Base-by-base conservation (phyloP, 2,888 invertebrate species). In the Xestobium rufovillosum region DNA sequence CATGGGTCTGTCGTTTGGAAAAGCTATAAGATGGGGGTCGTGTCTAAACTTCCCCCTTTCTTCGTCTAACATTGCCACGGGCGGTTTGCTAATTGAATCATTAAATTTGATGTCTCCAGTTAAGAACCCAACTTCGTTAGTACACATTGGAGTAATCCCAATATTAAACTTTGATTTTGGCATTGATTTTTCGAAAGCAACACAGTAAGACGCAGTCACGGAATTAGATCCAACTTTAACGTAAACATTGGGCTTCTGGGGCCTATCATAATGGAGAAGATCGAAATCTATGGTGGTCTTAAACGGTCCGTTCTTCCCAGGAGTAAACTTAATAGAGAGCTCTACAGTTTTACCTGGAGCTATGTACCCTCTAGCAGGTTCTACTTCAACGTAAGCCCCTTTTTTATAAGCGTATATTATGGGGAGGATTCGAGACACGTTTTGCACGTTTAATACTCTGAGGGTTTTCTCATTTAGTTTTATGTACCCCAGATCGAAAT, bases 1-100 rank as follows among this genome's bases (percentile, higher is more conserved):
- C 25, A 43, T 43, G 0, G 57, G 54, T 36, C 51, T 50, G 37
- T 66, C 65, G 39, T 66, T 66, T 3, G 66, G 66, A 46, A 65
- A 65, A 8, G 65, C 65, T 11, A 66, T 52, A 8, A 59, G 17
- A n/a, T 48, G 47, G 11, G 39, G 36, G 19, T 51, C 45, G 9
- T 47, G 42, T 13, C 47, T 31, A 10, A 50, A 42, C 4, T 29
- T 34, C 15, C 47, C 46, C 3, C 11, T 36, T 9, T 43, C 39
- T n/a, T 39, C 31, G 23, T 47, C 41, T 3, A 53, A 42, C 9
- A 60, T 48, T 1, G 60, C 55, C 13, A 46, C 42, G 23, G 38
- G 41, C 3, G 59, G 57, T 32, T 50, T 53, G 11, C 48, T 30
- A n/a, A 56, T 41, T 3, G 49, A 39, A 3, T 42, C 49, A 41